Conservation (phyloP, 2,113 vertebrate species). For the Toxotes chatareus region DNA sequence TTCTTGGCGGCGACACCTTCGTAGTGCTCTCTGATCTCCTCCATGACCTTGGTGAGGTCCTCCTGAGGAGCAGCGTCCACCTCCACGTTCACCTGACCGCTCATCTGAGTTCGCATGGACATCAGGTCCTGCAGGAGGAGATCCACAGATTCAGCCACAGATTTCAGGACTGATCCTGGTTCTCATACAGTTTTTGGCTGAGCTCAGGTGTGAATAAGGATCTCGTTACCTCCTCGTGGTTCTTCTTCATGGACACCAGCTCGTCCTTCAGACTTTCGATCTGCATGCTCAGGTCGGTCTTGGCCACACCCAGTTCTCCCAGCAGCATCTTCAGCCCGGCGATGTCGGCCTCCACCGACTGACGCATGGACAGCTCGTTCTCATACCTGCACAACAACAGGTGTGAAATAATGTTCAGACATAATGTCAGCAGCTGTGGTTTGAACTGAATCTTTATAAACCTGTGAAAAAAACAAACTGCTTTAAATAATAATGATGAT, state of each 20-base stretch:
- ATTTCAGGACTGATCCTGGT: too few species aligned
- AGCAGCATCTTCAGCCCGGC: constrained; percentile 80
- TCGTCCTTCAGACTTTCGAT: constrained; percentile 68
- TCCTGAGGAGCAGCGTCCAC: constrained; percentile 71
- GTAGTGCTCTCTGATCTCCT: constrained; percentile 83
- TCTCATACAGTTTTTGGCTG: too few species aligned
- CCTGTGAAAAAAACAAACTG: too few species aligned
- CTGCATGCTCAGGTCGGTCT: constrained; percentile 74
- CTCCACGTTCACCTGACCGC: constrained; percentile 81
- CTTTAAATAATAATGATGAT: too few species aligned
- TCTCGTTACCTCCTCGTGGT: constrained; percentile 56
- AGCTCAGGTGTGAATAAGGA: not conserved
- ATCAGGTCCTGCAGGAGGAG: constrained; percentile 63
- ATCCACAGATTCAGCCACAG: not conserved
- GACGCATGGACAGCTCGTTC: constrained; percentile 85
- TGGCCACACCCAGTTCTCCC: constrained; percentile 78
- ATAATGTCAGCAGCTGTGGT: too few species aligned
- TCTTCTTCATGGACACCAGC: constrained; percentile 57
- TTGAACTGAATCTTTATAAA: too few species aligned
- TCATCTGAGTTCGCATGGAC: constrained; percentile 59
- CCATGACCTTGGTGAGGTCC: constrained; percentile 66
- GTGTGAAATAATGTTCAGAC: too few species aligned
- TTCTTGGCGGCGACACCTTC: constrained; percentile 83
- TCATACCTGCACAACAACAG: constrained; percentile 82
- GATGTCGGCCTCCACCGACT: constrained; percentile 89